Base-by-base conservation (phyloP, 2,113 vertebrate genomes). In the Apodemus speciosus region DNA sequence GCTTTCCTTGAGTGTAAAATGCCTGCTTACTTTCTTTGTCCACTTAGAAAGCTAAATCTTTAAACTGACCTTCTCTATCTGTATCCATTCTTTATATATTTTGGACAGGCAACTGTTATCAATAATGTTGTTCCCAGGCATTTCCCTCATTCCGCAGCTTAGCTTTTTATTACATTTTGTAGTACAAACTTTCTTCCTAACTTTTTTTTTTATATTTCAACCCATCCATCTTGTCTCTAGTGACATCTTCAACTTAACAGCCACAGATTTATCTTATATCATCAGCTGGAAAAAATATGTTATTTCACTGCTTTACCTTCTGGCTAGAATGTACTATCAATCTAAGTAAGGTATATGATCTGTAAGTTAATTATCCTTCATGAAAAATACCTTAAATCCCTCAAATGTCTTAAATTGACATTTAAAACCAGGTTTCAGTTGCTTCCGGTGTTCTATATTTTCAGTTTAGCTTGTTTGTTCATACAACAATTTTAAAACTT, bases 131-230 rank as follows among this genome's bases (percentile, higher is more conserved):
- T 90, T 84, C 69, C 11, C 64, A 89, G 91, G 75, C 69, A 91
- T 80, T 94, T 84, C 58, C 60, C 43, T 94, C 79, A 89, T 96
- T 97, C 46, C 89, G 46, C 81, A 90, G 51, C 32, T 90, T 91
- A 89, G 58, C 20, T 91, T 95, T 83, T 91, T 90, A 95, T 96
- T 91, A 95, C 9, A 87, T 96, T 93, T 93, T 95, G 58, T 72
- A 88, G 16, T 84, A 75, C 32, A 85, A 87, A 76, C 16, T 1
- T 53, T 64, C 9, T 53, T 9, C 0, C 20, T 27, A 76, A 56
- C 49, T 79, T 94, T 92, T 75, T 79, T 86, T 90, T 68, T 94
- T n/a, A n/a, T n/a, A 95, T 96, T 93, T 96, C 71, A 91, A 91
- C 58, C 14, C 58, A 96, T 95, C 87, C 75, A 95, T 95, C 87